A percentile compares a stretch with the other conserved stretches of the same genome.
phyloP scores from a whole-genome alignment of 1,140 invertebrate genomes.

The Drosophila murphyi region DNA sequence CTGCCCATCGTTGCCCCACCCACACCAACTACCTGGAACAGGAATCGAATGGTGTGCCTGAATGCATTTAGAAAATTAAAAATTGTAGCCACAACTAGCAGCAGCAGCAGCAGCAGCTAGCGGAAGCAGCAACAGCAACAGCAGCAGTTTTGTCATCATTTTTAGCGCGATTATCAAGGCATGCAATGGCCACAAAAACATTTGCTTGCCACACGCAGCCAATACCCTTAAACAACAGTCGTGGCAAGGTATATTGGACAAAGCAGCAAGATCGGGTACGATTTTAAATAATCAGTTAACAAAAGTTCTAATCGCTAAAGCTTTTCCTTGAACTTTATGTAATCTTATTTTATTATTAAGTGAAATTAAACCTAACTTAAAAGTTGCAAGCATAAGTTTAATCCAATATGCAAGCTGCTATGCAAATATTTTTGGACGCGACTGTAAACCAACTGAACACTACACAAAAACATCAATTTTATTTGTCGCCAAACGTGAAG shows the following conservation, averaged over 20 bases:
- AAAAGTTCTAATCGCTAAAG: too few species aligned
- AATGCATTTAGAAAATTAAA: conserved; percentile 83
- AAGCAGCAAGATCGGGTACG: too few species aligned
- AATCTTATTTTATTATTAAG: too few species aligned
- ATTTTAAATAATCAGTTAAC: too few species aligned
- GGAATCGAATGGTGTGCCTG: conserved; percentile 39
- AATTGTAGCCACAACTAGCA: conserved; percentile 77
- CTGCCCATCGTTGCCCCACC: not conserved
- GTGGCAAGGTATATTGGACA: not conserved
- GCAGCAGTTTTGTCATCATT: conserved; percentile 82
- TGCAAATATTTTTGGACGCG: not conserved
- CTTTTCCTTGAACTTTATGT: too few species aligned
- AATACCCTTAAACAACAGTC: conserved; percentile 28
- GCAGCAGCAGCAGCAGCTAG: conserved; percentile 11
- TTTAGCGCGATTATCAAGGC: conserved; percentile 79
- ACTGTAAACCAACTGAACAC: conserved; percentile 60
- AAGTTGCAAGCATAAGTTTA: too few species aligned
- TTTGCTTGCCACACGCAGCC: conserved; percentile 65
- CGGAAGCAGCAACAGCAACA: conserved; percentile 4
- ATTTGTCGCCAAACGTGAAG: conserved; percentile 52
- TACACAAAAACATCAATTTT: conserved; percentile 76
- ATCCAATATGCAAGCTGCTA: too few species aligned
- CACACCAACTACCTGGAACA: not conserved
- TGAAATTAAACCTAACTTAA: too few species aligned
- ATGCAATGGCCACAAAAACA: conserved; percentile 70